These are phyloP conservation scores for Metaphire vulgaris DNA, from an alignment of 1,140 invertebrate genomes.

Conservation along the genomic window DNA sequence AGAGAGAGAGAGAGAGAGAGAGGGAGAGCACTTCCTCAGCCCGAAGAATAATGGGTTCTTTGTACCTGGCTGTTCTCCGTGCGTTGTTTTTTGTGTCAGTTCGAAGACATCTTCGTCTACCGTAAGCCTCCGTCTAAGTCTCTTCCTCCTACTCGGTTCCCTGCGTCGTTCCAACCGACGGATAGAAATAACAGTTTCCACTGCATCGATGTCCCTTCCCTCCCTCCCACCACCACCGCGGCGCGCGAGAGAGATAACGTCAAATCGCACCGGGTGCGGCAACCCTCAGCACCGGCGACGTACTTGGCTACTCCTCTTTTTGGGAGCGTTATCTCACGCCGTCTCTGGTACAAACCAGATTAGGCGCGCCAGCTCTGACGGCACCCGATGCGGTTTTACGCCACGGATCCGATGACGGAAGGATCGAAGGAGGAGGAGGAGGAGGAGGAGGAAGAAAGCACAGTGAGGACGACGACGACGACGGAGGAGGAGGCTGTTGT, in stretches of 20 bases:
- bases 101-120: not conserved
- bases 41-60: not conserved
- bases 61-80: not conserved
- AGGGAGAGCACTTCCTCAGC: not conserved
- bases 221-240: not conserved
- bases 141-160: not conserved
- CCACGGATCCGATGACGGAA: not conserved
- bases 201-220: too few species aligned
- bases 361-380: too few species aligned
- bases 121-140: not conserved
- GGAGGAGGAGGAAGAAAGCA: not conserved
- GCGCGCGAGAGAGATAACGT: too few species aligned
- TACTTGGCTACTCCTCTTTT: too few species aligned
- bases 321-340: too few species aligned
- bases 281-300: too few species aligned
- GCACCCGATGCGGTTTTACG: too few species aligned
- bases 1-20: too few species aligned
- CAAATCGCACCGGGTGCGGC: too few species aligned
- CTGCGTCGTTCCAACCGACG: not conserved
- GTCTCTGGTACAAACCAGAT: too few species aligned
- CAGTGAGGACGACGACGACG: not conserved
- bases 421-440: not conserved
- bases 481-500: not conserved
- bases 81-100: not conserved
- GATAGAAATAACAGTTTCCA: not conserved